Evolutionary conservation across 2,113 vertebrate genomes (phyloP).

Genomic region (crab-eating macaque (Macaca fascicularis)): T2T-MFA8v1.1 NC_088394.1:85325501-85326000

Average conservation of each 20-base stretch:
- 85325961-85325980: background rate
- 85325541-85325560: background rate
- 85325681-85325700: background rate
- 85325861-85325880: background rate
- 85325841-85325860: background rate
- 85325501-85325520: background rate
- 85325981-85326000: background rate
- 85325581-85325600: background rate
- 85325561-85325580: background rate
- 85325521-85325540: background rate
- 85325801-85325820: too few species aligned
- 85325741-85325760: background rate
- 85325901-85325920: background rate
- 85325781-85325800: background rate
- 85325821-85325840: background rate
- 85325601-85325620: background rate
- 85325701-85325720: background rate
- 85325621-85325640: background rate
- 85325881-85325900: accelerated
- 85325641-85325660: background rate
- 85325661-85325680: background rate
- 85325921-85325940: background rate
- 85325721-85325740: background rate
- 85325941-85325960: background rate
- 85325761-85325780: background rate